These are phyloP conservation scores for Zelostemma sp. DNA, from an alignment of 1,140 invertebrate genomes.

Conservation along the genomic window DNA sequence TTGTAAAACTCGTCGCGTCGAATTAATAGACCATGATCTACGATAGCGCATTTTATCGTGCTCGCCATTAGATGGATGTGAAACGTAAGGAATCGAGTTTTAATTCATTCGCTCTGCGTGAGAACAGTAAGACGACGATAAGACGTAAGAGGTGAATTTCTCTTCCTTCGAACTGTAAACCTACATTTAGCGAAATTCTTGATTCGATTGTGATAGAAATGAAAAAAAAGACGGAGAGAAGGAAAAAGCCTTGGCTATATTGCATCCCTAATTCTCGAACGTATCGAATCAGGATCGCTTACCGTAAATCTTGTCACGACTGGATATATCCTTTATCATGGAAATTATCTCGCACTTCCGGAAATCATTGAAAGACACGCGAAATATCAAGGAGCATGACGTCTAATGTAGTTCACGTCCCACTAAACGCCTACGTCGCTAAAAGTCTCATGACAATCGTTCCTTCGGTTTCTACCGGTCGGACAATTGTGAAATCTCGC, in stretches of 20 bases:
- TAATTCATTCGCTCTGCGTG: slow-evolving; percentile 5
- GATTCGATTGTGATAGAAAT: background rate
- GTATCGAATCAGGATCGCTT: too few relatives aligned
- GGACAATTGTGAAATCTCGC: background rate
- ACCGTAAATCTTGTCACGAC: slow-evolving; percentile 5
- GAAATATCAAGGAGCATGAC: slow-evolving; percentile 7
- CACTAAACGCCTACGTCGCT: slow-evolving; percentile 5
- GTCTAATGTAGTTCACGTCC: slow-evolving; percentile 7
- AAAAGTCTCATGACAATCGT: background rate
- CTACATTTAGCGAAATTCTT: slow-evolving; percentile 1
- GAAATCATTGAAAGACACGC: slow-evolving; percentile 4
- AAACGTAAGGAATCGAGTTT: slow-evolving; percentile 2
- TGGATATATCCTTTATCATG: slow-evolving; percentile 8
- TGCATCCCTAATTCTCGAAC: too few relatives aligned
- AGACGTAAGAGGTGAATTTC: slow-evolving; percentile 7
- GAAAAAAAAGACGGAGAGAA: too few relatives aligned
- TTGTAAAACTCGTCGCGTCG: background rate
- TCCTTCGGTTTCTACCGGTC: background rate
- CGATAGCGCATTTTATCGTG: slow-evolving; percentile 1
- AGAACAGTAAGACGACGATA: slow-evolving; percentile 7
- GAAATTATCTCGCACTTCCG: slow-evolving; percentile 2
- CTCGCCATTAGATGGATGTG: background rate
- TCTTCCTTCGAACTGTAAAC: slow-evolving; percentile 4
- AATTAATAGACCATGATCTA: slow-evolving; percentile 10
- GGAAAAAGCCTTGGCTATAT: too few relatives aligned